Conservation (phyloP, 2,797 vertebrate species). For the Lacerta agilis region DNA sequence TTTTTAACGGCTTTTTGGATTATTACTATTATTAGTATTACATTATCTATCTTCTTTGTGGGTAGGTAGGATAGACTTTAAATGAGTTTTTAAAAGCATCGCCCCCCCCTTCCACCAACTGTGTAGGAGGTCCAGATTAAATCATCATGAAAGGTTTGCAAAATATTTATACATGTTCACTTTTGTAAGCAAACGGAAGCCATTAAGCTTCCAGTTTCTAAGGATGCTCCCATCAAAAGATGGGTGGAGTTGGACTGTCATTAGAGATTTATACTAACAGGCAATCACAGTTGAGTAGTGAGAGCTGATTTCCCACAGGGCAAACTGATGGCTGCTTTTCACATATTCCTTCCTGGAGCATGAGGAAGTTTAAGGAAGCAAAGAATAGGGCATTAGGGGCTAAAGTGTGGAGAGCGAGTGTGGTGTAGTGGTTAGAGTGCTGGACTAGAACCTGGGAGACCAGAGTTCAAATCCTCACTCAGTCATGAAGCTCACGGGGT, state of each 20-base stretch:
- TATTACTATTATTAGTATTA: slow-evolving; percentile 29
- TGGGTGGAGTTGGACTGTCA: slow-evolving; percentile 5
- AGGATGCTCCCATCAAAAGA: slow-evolving; percentile 26
- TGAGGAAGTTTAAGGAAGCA: neutral
- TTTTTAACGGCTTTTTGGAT: slow-evolving; percentile 13
- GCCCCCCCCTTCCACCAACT: slow-evolving; percentile 24
- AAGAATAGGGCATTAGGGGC: neutral
- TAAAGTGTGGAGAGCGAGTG: neutral
- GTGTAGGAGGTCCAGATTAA: slow-evolving; percentile 37
- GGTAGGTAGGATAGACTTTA: slow-evolving; percentile 20
- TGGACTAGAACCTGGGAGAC: no score
- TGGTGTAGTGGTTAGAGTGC: no score
- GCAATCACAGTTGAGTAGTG: neutral
- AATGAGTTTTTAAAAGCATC: neutral
- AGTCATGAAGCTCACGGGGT: no score
- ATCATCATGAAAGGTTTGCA: slow-evolving; percentile 15
- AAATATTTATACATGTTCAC: neutral
- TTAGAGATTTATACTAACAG: neutral
- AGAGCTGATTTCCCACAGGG: neutral
- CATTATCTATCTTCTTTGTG: slow-evolving; percentile 17
- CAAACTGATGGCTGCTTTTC: neutral
- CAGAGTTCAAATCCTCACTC: no score
- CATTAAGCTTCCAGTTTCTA: slow-evolving; percentile 1
- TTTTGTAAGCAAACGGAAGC: slow-evolving; percentile 44
- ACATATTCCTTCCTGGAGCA: neutral